Conservation (phyloP, 2,888 invertebrate species). For the Stenurella melanura region DNA sequence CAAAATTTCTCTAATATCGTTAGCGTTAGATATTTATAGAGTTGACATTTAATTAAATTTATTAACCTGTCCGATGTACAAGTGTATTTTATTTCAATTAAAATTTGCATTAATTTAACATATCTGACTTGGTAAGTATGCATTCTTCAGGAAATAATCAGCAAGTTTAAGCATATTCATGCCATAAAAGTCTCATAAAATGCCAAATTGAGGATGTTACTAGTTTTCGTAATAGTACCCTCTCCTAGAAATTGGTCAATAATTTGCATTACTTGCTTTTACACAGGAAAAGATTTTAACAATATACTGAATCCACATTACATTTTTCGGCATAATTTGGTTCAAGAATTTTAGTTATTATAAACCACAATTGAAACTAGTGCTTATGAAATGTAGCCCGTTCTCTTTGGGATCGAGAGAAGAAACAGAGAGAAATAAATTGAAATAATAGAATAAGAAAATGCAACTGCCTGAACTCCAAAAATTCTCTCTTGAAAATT, state of each 20-base stretch:
- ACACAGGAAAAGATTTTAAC: too few species aligned
- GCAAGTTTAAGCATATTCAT: conserved; percentile 10
- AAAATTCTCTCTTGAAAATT: too few species aligned
- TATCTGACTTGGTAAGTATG: conserved; percentile 5
- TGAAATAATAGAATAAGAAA: too few species aligned
- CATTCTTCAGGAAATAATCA: not conserved
- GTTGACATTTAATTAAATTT: conserved; percentile 35
- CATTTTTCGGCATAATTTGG: too few species aligned
- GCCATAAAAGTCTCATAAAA: not conserved
- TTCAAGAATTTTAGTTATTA: too few species aligned
- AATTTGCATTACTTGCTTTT: too few species aligned
- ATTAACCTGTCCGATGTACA: conserved; percentile 13
- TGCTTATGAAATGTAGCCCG: too few species aligned
- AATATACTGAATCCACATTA: too few species aligned
- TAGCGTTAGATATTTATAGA: conserved; percentile 15
- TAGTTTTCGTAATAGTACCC: not conserved
- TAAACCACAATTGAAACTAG: too few species aligned
- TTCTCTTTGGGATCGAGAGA: too few species aligned
- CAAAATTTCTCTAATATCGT: conserved; percentile 31
- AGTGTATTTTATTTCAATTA: conserved; percentile 11
- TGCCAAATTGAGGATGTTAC: conserved; percentile 6
- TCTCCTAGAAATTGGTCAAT: not conserved
- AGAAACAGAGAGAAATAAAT: too few species aligned
- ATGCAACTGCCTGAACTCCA: too few species aligned
- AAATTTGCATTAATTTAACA: conserved; percentile 17